A percentile compares a stretch with the other conserved stretches of the same genome.
Evolutionary conservation across 2,888 invertebrate genomes (phyloP).

Genomic region (Hymenopus coronatus): DNA sequence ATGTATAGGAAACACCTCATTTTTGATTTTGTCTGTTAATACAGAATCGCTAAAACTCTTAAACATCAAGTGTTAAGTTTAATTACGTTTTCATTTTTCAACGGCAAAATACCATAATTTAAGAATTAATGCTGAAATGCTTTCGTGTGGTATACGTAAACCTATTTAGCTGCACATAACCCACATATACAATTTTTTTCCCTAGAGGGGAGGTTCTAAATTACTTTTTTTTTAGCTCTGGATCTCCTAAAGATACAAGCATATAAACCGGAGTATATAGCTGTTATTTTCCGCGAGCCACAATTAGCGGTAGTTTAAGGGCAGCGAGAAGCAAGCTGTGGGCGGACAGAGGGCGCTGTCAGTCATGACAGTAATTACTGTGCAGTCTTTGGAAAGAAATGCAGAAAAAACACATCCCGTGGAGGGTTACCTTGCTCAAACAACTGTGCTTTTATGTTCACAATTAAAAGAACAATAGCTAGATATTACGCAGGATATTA

Average conservation of each 20-base stretch:
- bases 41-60: too few relatives aligned
- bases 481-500: neutral
- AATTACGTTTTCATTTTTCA: too few relatives aligned
- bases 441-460: neutral
- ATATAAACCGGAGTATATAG: neutral
- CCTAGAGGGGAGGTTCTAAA: neutral
- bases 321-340: neutral
- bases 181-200: neutral
- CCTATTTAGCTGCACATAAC: too few relatives aligned
- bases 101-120: too few relatives aligned
- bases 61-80: too few relatives aligned
- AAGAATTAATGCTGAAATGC: too few relatives aligned
- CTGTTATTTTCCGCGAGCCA: neutral
- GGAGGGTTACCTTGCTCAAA: neutral
- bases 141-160: too few relatives aligned
- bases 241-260: neutral
- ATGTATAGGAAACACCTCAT: too few relatives aligned
- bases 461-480: neutral
- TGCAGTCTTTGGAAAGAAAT: neutral
- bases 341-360: neutral
- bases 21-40: too few relatives aligned
- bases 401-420: neutral
- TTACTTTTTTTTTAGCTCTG: neutral
- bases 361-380: neutral
- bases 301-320: neutral